A percentile compares a stretch with the other conserved stretches of the same genome.
phyloP scores from a whole-genome alignment of 2,113 vertebrate species.

The Catagonus wagneri region DNA sequence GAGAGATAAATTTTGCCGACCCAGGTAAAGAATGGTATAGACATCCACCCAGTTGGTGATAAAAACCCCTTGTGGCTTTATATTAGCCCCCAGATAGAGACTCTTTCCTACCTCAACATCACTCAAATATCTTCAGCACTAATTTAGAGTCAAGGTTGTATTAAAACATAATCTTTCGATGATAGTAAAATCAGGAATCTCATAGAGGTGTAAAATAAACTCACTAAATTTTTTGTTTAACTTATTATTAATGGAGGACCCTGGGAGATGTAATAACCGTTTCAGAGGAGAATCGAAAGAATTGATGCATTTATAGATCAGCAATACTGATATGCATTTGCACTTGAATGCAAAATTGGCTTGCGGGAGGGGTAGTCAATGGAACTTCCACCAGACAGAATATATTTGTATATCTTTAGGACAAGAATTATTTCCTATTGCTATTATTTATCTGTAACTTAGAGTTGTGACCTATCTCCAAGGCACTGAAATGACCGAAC shows the following conservation, averaged over 20 bases:
- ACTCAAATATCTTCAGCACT: background rate
- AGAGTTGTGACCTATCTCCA: background rate
- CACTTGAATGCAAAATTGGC: background rate
- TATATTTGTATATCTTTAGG: background rate
- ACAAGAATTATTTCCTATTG: background rate
- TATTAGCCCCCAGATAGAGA: background rate
- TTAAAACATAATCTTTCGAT: constrained; percentile 22
- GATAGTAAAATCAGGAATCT: background rate
- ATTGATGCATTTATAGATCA: background rate
- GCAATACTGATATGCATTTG: background rate
- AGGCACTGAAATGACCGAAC: background rate
- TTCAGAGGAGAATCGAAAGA: background rate
- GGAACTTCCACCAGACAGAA: background rate
- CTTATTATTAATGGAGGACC: background rate
- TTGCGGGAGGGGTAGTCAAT: background rate
- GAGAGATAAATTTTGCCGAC: background rate
- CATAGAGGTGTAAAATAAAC: background rate
- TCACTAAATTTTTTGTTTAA: background rate
- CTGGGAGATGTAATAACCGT: background rate
- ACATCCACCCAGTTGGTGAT: background rate
- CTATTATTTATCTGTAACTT: background rate
- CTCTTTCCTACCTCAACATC: no score
- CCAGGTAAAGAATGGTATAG: background rate
- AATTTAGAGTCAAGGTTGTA: background rate
- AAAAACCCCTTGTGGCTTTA: background rate